Base-by-base conservation (phyloP, 2,113 vertebrate genomes). In the Hemiprocne comata region DNA sequence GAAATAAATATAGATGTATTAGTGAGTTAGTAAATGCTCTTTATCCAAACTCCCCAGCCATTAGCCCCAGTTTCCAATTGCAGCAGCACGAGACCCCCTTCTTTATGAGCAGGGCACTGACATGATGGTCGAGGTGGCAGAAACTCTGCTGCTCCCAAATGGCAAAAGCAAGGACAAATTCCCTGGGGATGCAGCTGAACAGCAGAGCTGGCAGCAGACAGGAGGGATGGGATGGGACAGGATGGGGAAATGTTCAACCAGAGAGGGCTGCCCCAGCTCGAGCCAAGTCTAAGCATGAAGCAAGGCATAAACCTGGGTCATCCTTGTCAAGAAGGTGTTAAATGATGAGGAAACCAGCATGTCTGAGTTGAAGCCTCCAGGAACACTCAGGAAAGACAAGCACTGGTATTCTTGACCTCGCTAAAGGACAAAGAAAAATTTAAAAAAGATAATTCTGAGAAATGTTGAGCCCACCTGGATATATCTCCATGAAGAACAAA, bases 351-450 rank as follows among this genome's bases (percentile, higher is more conserved):
- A 19, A 17, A 17, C 44, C 44, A 46, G 15, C 13, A 46, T 17
- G 44, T 18, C 44, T 46, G 44, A 15, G 44, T 18, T 11, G 21
- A 2, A 13, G 44, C 67, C 53, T 4, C 58, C 38, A 1, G 0
- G 3, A 11, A 20, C 20, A 8, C 42, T 14, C 42, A 4, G 50
- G 33, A 9, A 21, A 24, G 54, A 31, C 29, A 33, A 11, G 54
- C 24, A 5, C 75, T 7, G 38, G 10, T 3, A 2, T 2, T 51
- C 51, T 1, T 17, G 3, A n/a, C 51, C 50, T 65, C 1, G 0
- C 71, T n/a, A 2, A 38, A 55, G 80, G 71, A 5, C 75, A 40
- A 2, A 0, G 14, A 20, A 29, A 36, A 13, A 6, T 28, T 16
- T 18, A 6, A 18, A 31, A n/a, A 15, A 57, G 33, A 13, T 17